phyloP scores from a whole-genome alignment of 2,797 vertebrate genomes.

The Parauchenoglanis ngamensis region DNA sequence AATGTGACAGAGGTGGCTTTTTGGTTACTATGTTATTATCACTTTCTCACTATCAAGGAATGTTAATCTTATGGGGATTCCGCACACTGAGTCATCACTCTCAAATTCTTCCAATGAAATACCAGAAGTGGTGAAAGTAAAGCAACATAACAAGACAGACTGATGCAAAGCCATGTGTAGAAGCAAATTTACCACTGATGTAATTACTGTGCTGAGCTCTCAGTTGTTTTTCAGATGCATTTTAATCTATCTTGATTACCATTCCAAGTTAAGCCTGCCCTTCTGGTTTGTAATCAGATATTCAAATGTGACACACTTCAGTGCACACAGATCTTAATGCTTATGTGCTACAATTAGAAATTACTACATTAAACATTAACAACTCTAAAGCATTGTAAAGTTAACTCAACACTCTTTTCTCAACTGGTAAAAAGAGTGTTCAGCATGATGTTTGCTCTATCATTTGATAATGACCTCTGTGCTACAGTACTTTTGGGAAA shows the following conservation, averaged over 20 bases:
- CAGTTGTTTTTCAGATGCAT: not conserved
- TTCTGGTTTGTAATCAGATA: not conserved
- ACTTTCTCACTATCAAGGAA: not conserved
- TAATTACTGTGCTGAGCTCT: not conserved
- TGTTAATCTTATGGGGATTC: not conserved
- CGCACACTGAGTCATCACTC: not conserved
- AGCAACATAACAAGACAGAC: not conserved
- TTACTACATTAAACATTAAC: not conserved
- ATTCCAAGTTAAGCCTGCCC: not conserved
- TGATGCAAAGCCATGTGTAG: not conserved
- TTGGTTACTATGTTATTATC: not conserved
- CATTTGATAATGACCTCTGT: not conserved
- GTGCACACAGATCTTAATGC: not conserved
- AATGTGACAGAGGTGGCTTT: not conserved
- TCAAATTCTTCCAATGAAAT: slow-evolving; percentile 9
- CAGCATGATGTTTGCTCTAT: not conserved
- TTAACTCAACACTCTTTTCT: not conserved
- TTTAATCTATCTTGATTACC: not conserved
- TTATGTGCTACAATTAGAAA: not conserved
- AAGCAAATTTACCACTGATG: not conserved
- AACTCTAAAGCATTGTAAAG: not conserved
- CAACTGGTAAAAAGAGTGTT: not conserved
- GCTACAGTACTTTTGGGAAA: not conserved
- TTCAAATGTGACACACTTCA: not conserved
- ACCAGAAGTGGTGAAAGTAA: not conserved